Evolutionary conservation across 2,113 vertebrate genomes (phyloP), one percentile per base, ranked within the genome.

Genomic region (Pterophyllum scalare): DNA sequence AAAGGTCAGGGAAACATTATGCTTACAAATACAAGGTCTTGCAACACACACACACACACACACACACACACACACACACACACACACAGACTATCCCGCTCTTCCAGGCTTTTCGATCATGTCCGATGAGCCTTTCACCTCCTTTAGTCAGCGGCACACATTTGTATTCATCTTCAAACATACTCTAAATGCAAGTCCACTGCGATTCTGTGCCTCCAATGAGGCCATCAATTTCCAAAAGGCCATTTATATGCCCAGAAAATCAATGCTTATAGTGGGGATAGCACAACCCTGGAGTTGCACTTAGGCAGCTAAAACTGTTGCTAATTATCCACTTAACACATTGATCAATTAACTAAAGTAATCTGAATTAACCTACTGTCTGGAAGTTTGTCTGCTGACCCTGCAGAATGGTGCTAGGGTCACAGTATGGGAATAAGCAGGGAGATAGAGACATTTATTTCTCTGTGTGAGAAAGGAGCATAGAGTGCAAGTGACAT

Each of bases 321-420:
- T 90, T 94, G 94, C 95, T 96, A 96, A 96, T 96, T 96, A 96
- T 95, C 95, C 96, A 96, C 96, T 96, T 96, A 96, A 95, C 93
- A 88, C 93, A 94, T 95, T 95, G 95, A 96, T 96, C 95, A 96
- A 96, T 96, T 95, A 96, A 96, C 95, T 96, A 94, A 96, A 96
- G 94, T 95, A 95, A 96, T 96, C 95, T 95, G 93, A 95, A 96
- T 96, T 94, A 96, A 95, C 95, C 95, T 95, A 94, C 92, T 94
- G 95, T 95, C 96, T 95, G 93, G 94, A 94, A 95, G 94, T 96
- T 95, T 95, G 95, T 96, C 95, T 95, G 95, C 94, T 95, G 94
- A 95, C 93, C 94, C 91, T 91, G 93, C 94, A 95, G 91, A 95
- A 94, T 95, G 93, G 93, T 87, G 91, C 89, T 84, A 88, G 93